phyloP scores from a whole-genome alignment of 2,888 invertebrate genomes.

The Silvanus unidentatus region DNA sequence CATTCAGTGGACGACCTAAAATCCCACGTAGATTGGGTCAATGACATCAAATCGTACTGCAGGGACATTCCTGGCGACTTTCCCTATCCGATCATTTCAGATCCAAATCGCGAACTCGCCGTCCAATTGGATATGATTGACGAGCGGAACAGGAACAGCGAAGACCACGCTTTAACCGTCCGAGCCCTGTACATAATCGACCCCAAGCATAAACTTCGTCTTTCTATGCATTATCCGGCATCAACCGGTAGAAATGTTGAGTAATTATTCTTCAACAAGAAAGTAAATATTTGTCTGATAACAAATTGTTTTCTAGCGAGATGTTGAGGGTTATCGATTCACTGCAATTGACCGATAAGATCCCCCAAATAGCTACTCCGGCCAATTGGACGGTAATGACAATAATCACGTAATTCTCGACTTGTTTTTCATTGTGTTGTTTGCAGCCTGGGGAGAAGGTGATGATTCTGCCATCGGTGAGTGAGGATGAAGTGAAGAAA shows the following conservation, averaged over 20 bases:
- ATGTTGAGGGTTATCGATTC: conserved; percentile 79
- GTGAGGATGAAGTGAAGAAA: conserved; percentile 57
- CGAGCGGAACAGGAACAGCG: conserved; percentile 61
- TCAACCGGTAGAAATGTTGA: conserved; percentile 82
- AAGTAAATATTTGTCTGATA: conserved; percentile 23
- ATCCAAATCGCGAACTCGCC: conserved; percentile 65
- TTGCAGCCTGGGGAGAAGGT: conserved; percentile 66
- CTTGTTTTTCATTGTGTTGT: conserved; percentile 7
- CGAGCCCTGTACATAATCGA: conserved; percentile 75
- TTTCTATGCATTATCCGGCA: conserved; percentile 78
- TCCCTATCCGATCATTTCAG: conserved; percentile 79
- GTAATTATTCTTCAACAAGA: conserved; percentile 51
- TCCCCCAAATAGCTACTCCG: conserved; percentile 51
- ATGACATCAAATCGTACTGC: conserved; percentile 65
- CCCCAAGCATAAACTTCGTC: conserved; percentile 70
- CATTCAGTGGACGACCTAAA: conserved; percentile 72
- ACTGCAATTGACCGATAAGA: conserved; percentile 65
- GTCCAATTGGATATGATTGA: conserved; percentile 74
- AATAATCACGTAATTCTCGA: not conserved
- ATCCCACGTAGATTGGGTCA: conserved; percentile 71
- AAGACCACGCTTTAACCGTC: conserved; percentile 63
- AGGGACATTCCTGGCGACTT: conserved; percentile 65
- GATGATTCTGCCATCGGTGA: conserved; percentile 71
- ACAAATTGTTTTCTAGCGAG: conserved; percentile 57
- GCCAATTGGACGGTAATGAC: conserved; percentile 18